Base-by-base conservation (phyloP, 2,113 vertebrate species). In the Leuciscus idus region DNA sequence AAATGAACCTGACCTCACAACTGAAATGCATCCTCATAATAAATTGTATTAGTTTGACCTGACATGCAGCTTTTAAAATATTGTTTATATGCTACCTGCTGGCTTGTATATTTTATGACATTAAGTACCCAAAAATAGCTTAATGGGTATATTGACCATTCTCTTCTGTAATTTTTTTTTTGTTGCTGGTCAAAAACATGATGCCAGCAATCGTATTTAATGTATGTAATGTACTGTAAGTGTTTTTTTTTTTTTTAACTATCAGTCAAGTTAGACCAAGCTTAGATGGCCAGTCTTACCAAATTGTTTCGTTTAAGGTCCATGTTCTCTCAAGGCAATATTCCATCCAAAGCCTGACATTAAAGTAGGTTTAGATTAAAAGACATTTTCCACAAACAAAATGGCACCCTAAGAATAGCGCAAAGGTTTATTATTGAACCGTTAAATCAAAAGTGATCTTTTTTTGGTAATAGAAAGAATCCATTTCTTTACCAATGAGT, bases 1-100 rank as follows among this genome's bases (percentile, higher is more conserved):
- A 81, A 50, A 62, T 81, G 43, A 64, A 23, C 23, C 26, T 66
- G 79, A 81, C 43, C 79, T 66, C 79, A 81, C 79, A 50, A 33
- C 61, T 66, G 61, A 81, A 48, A 81, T 66, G 39, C 26, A 33
- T 48, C 61, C 43, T 66, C 26, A 23, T 81, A 81, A 81, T 81
- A 39, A 66, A 48, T 81, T 48, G 26, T 81, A 66, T 81, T 50
- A 33, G 61, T 50, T 81, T 81, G 59, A 81, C 61, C 26, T 68
- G n/a, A 70, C 61, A n/a, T 70, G 28, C 9, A 12, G n/a, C n/a
- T 39, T 64, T 30, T 48, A 66, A 81, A 81, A 66, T 48, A 30
- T 17, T 48, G 39, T 30, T 81, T 66, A 6, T n/a, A 64, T 46
- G 36, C 79, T 28, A 19, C 21, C 59, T 26, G 59, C 39, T 28